Evolutionary conservation across 2,113 vertebrate species (phyloP).

Genomic region (Tympanuchus pallidicinctus): DNA sequence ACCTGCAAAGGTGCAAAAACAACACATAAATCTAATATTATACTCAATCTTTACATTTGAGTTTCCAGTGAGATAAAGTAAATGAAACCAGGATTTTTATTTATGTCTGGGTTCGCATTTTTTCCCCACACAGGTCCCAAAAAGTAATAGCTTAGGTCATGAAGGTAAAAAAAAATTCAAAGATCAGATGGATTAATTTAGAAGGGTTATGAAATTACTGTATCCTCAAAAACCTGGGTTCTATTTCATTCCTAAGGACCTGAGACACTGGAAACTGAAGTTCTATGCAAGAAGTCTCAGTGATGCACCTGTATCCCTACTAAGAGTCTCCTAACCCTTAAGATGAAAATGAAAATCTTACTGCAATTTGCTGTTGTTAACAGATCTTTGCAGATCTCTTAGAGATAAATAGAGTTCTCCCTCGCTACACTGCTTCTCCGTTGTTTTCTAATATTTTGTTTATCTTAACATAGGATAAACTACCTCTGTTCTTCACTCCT

Average conservation of each 20-base stretch:
- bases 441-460: neutral
- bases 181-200: neutral
- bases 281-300: neutral
- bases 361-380: neutral
- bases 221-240: neutral
- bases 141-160: neutral
- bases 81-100: neutral
- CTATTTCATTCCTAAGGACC: neutral
- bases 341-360: neutral
- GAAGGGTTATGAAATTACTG: neutral
- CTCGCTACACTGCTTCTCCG: neutral
- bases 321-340: neutral
- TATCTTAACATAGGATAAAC: neutral
- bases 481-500: neutral
- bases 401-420: neutral
- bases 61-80: neutral
- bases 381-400: neutral
- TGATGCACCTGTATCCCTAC: neutral
- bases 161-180: neutral
- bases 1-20: neutral
- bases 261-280: neutral
- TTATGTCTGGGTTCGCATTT: accelerated
- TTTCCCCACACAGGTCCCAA: neutral
- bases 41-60: neutral
- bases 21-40: neutral